These are phyloP conservation scores for Empis livida DNA, from an alignment of 2,888 invertebrate species.

Conservation along the genomic window DNA sequence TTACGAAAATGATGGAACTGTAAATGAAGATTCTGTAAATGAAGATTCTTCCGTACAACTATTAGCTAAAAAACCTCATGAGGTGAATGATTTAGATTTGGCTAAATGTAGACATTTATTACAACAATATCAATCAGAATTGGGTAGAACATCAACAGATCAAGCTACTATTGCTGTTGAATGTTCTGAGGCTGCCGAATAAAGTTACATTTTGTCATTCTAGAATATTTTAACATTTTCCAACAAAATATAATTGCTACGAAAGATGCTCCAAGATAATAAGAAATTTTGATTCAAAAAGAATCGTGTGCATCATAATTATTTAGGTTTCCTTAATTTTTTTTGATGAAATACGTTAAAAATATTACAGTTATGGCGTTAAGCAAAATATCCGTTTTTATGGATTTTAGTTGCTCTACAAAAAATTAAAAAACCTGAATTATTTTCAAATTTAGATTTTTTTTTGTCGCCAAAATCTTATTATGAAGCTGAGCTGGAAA, in stretches of 20 bases:
- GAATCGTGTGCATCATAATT: no score
- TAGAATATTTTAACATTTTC: conserved; percentile 9
- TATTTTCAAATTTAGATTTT: no score
- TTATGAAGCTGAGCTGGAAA: no score
- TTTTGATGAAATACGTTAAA: no score
- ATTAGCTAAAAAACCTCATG: conserved; percentile 90
- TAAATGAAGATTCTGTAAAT: conserved; percentile 84
- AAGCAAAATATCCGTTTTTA: no score
- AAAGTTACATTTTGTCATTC: conserved; percentile 23
- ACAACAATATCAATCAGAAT: conserved; percentile 68
- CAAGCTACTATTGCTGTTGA: conserved; percentile 90
- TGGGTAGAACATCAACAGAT: conserved; percentile 69
- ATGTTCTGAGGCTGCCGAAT: conserved; percentile 74
- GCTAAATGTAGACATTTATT: conserved; percentile 71
- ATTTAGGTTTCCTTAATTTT: no score
- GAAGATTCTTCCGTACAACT: conserved; percentile 93
- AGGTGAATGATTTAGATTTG: conserved; percentile 67
- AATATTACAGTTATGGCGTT: no score
- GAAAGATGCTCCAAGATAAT: no score
- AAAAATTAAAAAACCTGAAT: no score
- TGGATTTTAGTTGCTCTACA: no score
- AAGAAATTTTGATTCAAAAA: neutral
- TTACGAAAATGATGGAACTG: conserved; percentile 68
- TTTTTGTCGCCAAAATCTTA: no score
- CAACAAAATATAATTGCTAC: neutral